phyloP scores from a whole-genome alignment of 1,140 invertebrate species.

The Penaeus chinensis region DNA sequence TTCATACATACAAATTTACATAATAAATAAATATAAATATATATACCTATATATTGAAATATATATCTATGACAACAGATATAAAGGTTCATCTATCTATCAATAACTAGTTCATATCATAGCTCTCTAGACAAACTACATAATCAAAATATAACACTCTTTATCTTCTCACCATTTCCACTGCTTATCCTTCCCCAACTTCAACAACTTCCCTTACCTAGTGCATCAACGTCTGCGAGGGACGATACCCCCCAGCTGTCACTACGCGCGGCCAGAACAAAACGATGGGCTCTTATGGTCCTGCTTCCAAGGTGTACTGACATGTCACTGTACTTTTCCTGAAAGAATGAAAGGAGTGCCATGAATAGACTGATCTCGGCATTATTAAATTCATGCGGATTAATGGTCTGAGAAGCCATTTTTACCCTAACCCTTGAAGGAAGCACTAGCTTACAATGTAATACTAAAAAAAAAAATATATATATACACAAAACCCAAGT shows the following conservation, averaged over 20 bases:
- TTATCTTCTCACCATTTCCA: not conserved
- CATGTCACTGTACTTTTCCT: constrained; percentile 70
- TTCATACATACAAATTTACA: not conserved
- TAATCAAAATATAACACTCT: not conserved
- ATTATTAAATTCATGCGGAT: not conserved
- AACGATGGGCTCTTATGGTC: constrained; percentile 85
- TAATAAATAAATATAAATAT: not conserved
- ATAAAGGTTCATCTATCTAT: not conserved
- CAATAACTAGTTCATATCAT: not conserved
- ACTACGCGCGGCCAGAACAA: constrained; percentile 89
- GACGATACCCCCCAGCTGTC: constrained; percentile 76
- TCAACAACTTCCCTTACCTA: constrained; percentile 74
- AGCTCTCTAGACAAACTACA: too few species aligned
- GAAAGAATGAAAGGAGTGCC: not conserved
- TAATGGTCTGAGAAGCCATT: too few species aligned
- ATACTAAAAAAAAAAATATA: not conserved
- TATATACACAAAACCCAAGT: not conserved
- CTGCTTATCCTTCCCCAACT: constrained; percentile 75
- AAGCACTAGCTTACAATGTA: too few species aligned
- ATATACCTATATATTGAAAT: not conserved
- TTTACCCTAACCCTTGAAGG: too few species aligned
- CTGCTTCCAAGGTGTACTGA: constrained; percentile 75
- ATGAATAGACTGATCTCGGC: not conserved
- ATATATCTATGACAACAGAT: not conserved
- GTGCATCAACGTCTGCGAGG: constrained; percentile 71